Evolutionary conservation across 2,888 invertebrate genomes (phyloP), one percentile per base, ranked within the genome.

Genomic region (Baccha elongata): DNA sequence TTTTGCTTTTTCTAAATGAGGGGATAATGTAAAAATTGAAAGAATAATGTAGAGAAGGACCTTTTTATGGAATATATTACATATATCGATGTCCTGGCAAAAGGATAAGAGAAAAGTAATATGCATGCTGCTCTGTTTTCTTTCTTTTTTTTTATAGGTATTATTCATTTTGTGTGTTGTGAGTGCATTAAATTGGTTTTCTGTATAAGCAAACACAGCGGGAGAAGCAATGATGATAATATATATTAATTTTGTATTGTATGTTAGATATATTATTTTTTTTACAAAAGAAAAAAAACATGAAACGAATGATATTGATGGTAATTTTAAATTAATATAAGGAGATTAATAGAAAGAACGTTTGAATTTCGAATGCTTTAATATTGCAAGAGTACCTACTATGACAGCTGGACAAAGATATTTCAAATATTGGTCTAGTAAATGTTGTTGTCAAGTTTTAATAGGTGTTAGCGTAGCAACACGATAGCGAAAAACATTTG

Each of bases 201-300:
- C 32, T 46, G 67, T 73, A 58, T 58, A 73, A 68, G 50, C 73
- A 74, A 69, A 69, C 80, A 74, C 80, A 69, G 64, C 55, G 73
- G 80, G 80, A 46, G 29, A 11, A 52, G 35, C 40, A 50, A 35
- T 48, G 64, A 79, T 80, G 68, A 69, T 46, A 35, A 50, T 44
- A 40, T 46, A 67, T 40, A 64, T 58, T 58, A 69, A 35, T 64
- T 37, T 48, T 64, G 35, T 60, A 29, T 60, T 60, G 44, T 60
- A 44, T 44, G 37, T 21, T 55, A 13, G 21, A 37, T 40, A 40
- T 42, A 23, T 19, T 8, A 10, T 44, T 44, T 8, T 44, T 40
- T 55, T 58, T 58, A n/a, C 44, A 17, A 13, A 40, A 13, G n/a
- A 35, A 35, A 8, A 23, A 26, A 19, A 44, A 44, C 42, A 44